Base-by-base conservation (phyloP, 1,140 invertebrate genomes). In the Aphelenchoides fujianensis region DNA sequence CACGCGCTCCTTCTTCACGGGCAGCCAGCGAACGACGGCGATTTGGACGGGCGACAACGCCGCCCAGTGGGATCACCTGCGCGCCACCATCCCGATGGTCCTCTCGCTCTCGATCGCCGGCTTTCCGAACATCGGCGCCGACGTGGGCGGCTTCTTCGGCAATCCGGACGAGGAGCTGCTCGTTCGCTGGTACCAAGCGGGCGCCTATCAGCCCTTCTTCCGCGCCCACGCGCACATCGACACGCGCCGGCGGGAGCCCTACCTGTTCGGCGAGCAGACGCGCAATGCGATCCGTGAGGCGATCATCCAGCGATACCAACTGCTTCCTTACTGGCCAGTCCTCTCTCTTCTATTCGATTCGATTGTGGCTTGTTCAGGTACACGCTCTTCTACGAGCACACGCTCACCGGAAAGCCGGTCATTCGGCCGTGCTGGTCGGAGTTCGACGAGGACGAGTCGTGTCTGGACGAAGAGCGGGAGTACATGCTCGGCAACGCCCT, bases 11-110 rank as follows among this genome's bases (percentile, higher is more conserved):
- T 90, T 91, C 78, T 99, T 95, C 86, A 90, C 93, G 55, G 96
- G 95, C 0, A 90, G 91, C 2, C 96, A 98, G 86, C 89, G 94
- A 79, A 81, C 71, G 77, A 90, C 92, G 0, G 91, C 95, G 19
- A 90, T 97, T 27, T 99, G 97, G 97, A 99, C 97, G 0, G 97
- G 97, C 0, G 97, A 99, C 85, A 99, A 99, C 82, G 88, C 88
- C 41, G 95, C 92, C 0, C 91, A 97, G 59, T 99, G 96, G 96
- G 87, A 88, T 3, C 95, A 97, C 87, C 86, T 99, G 16, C 89
- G 90, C 69, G 88, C 90, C 5, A 90, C 92, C 12, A 89, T 94
- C 59, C 93, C 95, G 0, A 98, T 98, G 96, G 91, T 97, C 81
- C 85, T 99, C 0, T 92, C 92, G 0, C 85, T 96, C 3, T 90